Percentiles rank a stretch among this genome's conserved stretches.
These are phyloP conservation scores for Esox niger DNA, from an alignment of 2,113 vertebrate species.

Conservation along the genomic window DNA sequence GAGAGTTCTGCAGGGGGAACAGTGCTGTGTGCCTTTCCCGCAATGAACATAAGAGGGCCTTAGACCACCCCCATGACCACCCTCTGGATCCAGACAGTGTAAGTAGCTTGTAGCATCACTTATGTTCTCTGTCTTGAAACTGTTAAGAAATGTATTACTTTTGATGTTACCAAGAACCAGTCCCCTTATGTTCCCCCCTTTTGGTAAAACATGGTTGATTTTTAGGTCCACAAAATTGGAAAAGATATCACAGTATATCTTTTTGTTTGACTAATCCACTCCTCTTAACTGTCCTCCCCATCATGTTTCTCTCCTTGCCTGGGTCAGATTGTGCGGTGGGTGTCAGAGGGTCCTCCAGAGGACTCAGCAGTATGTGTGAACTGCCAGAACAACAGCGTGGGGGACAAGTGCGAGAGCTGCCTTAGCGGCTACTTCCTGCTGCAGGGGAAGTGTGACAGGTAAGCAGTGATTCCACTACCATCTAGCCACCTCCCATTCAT, in stretches of 20 bases:
- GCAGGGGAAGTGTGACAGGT: constrained; percentile 88
- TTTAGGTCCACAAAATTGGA: no score
- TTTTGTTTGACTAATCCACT: not conserved
- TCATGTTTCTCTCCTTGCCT: not conserved
- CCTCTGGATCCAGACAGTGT: constrained; percentile 77
- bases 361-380: constrained; percentile 84
- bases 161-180: not conserved
- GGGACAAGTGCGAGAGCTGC: constrained; percentile 88
- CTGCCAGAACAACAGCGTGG: constrained; percentile 90
- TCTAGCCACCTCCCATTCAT: no score
- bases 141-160: not conserved
- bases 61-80: constrained; percentile 71
- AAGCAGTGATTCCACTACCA: constrained; percentile 39
- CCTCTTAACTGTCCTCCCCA: no score
- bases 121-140: not conserved
- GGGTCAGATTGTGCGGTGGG: constrained; percentile 79
- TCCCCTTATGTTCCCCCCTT: no score
- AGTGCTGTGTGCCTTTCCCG: constrained; percentile 82
- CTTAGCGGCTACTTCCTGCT: constrained; percentile 87
- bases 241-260: no score
- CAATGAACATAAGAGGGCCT: constrained; percentile 78
- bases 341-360: constrained; percentile 82
- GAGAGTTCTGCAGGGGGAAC: constrained; percentile 84
- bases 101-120: constrained; percentile 37
- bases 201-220: no score